Evolutionary conservation across 1,140 invertebrate genomes (phyloP), one percentile per base, ranked within the genome.

Genomic region (Aphidius gifuensis): DNA sequence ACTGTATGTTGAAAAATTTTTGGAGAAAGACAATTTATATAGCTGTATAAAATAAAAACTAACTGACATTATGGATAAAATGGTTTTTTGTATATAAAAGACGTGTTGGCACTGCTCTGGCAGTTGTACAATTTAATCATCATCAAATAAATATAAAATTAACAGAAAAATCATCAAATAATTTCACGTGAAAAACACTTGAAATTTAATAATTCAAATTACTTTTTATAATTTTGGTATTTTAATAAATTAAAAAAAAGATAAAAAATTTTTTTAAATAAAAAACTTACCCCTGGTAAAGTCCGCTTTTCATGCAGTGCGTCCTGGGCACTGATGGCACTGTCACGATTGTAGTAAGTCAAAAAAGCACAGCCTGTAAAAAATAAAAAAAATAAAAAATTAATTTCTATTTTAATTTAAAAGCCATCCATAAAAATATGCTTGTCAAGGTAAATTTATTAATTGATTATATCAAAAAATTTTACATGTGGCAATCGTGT

Each of bases 281-380:
- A 60, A 59, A 69, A 61, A 92, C 93, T 94, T 81, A 97, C 95
- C 92, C 95, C 95, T 84, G 94, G 92, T 84, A 98, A 86, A 80
- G 94, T 95, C 84, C 93, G 92, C 87, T 97, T 96, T 85, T 98
- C 95, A 88, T 97, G 94, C 73, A 97, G 89, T 73, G 92, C 89
- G 80, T 90, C 86, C 84, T 96, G 93, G 77, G 93, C 94, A 83
- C 87, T 91, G 75, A 92, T 85, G 69, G 94, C 93, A 84, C 92
- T 94, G 81, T 97, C 94, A 77, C 93, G 88, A 80, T 88, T 92
- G 82, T 93, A 96, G 85, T 96, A 97, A 69, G 96, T 98, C 77
- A 98, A 87, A 85, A 98, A 97, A 73, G 94, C 94, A 87, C 94
- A 97, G 77, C 94, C 94, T 96, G 86, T 38, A 87, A 87, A 75